These are phyloP conservation scores for Drosophila sulfurigaster DNA, from an alignment of 1,140 invertebrate species.

Conservation along the genomic window DNA sequence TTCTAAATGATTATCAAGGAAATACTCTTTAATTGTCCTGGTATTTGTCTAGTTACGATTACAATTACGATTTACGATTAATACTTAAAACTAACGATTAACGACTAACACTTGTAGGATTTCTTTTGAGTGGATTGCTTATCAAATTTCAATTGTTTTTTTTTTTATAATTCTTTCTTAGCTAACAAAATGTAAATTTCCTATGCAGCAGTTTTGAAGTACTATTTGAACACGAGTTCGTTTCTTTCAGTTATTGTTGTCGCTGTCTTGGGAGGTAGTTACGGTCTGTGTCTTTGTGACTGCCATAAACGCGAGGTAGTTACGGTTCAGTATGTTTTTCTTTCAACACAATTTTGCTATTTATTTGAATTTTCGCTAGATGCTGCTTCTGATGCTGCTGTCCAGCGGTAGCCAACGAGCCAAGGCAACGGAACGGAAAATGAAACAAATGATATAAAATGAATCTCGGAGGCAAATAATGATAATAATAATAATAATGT, in stretches of 20 bases:
- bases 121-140: slow-evolving; percentile 67
- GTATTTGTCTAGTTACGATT: slow-evolving; percentile 66
- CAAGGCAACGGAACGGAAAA: slow-evolving; percentile 16
- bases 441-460: slow-evolving; percentile 10
- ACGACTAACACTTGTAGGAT: slow-evolving; percentile 33
- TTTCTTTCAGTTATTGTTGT: slow-evolving; percentile 7
- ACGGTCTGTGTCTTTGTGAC: slow-evolving; percentile 62
- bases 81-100: slow-evolving; percentile 33
- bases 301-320: slow-evolving; percentile 62
- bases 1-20: slow-evolving; percentile 76
- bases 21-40: slow-evolving; percentile 61
- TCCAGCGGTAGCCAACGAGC: not conserved
- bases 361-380: slow-evolving; percentile 37
- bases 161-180: slow-evolving; percentile 12
- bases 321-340: slow-evolving; percentile 54
- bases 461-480: slow-evolving; percentile 51
- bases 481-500: slow-evolving; percentile 43
- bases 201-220: slow-evolving; percentile 33
- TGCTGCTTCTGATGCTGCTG: not conserved
- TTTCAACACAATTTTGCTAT: slow-evolving; percentile 46
- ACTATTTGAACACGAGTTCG: slow-evolving; percentile 25
- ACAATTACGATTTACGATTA: not conserved
- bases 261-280: slow-evolving; percentile 62
- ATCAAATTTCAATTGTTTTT: slow-evolving; percentile 47
- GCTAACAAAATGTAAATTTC: slow-evolving; percentile 32